Evolutionary conservation across 2,888 invertebrate genomes (phyloP).

Genomic region (Deilephila elpenor): DNA sequence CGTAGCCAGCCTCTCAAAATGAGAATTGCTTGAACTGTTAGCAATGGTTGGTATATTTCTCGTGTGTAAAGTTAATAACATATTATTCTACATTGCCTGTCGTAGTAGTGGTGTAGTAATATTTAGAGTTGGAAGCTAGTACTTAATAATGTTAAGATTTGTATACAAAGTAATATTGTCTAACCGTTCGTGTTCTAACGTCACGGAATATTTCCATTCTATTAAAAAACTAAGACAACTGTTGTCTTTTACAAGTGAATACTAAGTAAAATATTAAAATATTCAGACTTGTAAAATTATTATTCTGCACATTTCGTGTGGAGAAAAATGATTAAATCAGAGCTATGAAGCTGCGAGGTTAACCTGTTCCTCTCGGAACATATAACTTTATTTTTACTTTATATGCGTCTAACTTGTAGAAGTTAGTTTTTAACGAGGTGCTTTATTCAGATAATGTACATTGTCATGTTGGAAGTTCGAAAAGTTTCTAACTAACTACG

Average conservation of each 20-base stretch:
- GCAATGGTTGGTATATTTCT: too few species aligned
- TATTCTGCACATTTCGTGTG: not conserved
- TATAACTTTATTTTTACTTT: slow-evolving; percentile 27
- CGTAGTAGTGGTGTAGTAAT: too few species aligned
- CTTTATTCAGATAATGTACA: slow-evolving; percentile 18
- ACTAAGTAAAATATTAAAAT: slow-evolving; percentile 3
- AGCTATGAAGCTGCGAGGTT: not conserved
- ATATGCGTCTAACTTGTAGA: slow-evolving; percentile 14
- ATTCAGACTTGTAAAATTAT: slow-evolving; percentile 10
- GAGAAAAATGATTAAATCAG: slow-evolving; percentile 4
- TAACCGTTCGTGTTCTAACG: not conserved
- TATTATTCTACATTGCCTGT: too few species aligned
- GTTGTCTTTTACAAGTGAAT: not conserved
- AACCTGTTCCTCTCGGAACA: slow-evolving; percentile 24
- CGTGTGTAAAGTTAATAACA: too few species aligned
- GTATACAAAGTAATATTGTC: not conserved
- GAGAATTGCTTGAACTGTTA: too few species aligned
- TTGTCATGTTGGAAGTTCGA: slow-evolving; percentile 19
- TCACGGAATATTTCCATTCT: not conserved
- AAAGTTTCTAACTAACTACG: slow-evolving; percentile 15
- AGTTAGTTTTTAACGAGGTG: slow-evolving; percentile 20
- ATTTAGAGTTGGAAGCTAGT: not conserved
- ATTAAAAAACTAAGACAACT: not conserved
- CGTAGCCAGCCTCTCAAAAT: too few species aligned
- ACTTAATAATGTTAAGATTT: not conserved